Conservation (phyloP, 2,888 invertebrate genomes). For the Lithophane ornitopus region DNA sequence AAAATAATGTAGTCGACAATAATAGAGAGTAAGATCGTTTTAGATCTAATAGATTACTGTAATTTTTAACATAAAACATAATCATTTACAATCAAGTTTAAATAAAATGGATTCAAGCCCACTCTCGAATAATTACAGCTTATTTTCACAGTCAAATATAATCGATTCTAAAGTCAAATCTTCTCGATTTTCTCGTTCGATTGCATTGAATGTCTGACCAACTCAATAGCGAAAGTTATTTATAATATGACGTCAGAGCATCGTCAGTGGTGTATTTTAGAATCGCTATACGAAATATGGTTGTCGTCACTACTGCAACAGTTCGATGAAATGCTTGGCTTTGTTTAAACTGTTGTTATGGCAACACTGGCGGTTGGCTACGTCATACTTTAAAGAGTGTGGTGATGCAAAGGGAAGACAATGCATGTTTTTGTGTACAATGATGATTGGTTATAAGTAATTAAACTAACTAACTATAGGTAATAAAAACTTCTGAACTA, state of each 20-base stretch:
- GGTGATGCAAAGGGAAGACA: neutral
- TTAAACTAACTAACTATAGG: too few species aligned
- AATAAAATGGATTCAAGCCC: neutral
- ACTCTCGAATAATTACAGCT: neutral
- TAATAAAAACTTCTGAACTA: neutral
- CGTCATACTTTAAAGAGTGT: constrained; percentile 19
- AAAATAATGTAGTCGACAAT: neutral
- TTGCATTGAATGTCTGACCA: constrained; percentile 58
- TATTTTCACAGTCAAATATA: neutral
- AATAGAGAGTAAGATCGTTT: neutral
- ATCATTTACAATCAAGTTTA: neutral
- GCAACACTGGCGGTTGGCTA: constrained; percentile 32
- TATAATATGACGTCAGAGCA: constrained; percentile 69
- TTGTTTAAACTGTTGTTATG: constrained; percentile 48
- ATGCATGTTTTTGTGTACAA: neutral
- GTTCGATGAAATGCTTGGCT: constrained; percentile 26
- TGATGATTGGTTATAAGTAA: neutral
- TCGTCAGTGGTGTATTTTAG: constrained; percentile 57
- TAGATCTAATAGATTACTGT: neutral
- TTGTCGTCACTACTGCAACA: constrained; percentile 36
- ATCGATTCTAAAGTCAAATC: constrained; percentile 9
- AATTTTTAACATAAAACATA: neutral
- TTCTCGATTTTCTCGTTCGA: neutral
- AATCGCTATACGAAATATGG: constrained; percentile 41
- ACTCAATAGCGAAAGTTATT: constrained; percentile 67